These are phyloP conservation scores for Xiphophorus hellerii DNA, from an alignment of 2,113 vertebrate genomes.

Conservation along the genomic window DNA sequence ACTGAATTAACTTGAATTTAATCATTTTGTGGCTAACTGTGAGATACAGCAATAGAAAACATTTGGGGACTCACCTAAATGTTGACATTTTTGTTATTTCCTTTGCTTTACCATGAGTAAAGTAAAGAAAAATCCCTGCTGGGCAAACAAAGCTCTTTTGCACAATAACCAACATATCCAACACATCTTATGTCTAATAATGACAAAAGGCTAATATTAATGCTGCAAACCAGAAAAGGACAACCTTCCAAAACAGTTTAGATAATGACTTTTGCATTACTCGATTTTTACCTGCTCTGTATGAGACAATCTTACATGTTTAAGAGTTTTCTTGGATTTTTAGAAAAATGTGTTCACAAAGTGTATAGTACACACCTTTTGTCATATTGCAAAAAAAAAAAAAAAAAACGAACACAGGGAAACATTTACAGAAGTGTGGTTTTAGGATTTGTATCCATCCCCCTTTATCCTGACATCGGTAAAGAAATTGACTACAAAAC, in stretches of 20 bases:
- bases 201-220: neutral
- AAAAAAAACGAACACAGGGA: neutral
- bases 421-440: too few species aligned
- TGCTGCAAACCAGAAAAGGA: neutral
- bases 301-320: neutral
- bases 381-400: neutral
- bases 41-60: slow-evolving; percentile 40
- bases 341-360: neutral
- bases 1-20: slow-evolving; percentile 63
- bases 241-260: neutral
- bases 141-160: neutral
- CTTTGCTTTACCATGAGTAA: neutral
- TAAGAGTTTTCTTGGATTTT: neutral
- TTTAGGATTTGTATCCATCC: too few species aligned
- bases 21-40: slow-evolving; percentile 59
- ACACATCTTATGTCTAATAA: neutral
- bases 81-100: slow-evolving; percentile 8
- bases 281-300: neutral
- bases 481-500: too few species aligned
- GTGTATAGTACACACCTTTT: neutral
- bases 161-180: neutral
- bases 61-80: slow-evolving; percentile 22
- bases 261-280: neutral
- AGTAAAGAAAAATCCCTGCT: neutral
- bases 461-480: too few species aligned